Evolutionary conservation across 1,140 invertebrate species (phyloP), one percentile per base, ranked within the genome.

Genomic region (Bombus sibiricus): DNA sequence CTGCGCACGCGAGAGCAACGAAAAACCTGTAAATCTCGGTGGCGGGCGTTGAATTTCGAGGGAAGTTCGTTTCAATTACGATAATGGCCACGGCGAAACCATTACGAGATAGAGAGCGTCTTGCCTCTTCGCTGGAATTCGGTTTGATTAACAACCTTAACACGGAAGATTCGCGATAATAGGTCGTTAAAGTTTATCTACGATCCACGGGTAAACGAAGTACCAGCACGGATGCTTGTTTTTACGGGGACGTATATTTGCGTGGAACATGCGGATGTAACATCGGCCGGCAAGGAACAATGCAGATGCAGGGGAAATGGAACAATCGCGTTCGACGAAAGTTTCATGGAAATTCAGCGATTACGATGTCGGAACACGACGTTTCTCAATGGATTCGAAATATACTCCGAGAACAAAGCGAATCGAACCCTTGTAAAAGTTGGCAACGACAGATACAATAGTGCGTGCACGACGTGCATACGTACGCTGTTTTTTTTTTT

Each of bases 381-480:
- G 71, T 81, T 86, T 39, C 25, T 71, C 37, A 64, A 64, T 37
- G 64, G 77, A 62, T 62, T 66, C 86, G 72, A 81, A 81, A 81
- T 28, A 15, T 71, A 47, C 47, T 59, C 47, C 0, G 32, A 28
- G 34, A 37, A 8, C 4, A 6, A 28, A 13, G 34, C 53, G 47
- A 9, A 41, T 37, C 34, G 34, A 22, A 10, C 34, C 3, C 66
- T 37, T 3, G 64, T 8, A 15, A 66, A 32, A 66, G 32, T 34
- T 34, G 2, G 13, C 62, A 53, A 34, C 4, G 6, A 15, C 15
- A 3, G 32, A 34, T 9, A 34, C 32, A 37, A 22, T 25, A 18
- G 32, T 9, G 32, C 37, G 68, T 39, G 32, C 6, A 22, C 25
- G 66, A 8, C n/a, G 18, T 10, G 66, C 32, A 3, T 22, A 18